Evolutionary conservation across 2,888 invertebrate species (phyloP), one percentile per base, ranked within the genome.

Genomic region (Unio pictorum): DNA sequence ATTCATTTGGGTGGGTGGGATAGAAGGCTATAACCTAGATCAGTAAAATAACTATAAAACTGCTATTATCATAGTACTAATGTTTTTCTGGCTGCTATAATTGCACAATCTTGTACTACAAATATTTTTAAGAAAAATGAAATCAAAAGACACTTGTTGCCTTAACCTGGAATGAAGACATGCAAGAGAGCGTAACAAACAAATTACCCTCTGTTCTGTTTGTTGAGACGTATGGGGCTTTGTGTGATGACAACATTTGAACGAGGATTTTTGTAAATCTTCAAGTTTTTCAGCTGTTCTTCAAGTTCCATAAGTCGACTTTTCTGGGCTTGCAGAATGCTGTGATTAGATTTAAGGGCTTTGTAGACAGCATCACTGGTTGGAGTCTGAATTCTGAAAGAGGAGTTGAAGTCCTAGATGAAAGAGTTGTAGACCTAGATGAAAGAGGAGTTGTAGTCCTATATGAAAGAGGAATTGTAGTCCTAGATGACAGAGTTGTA

Each of bases 291-390:
- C 55, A 87, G 75, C 67, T 81, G 76, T 26, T 79, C 80, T 67
- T 83, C 81, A 28, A 88, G 58, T 34, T 82, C 75, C 34, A 78
- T 77, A 26, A 88, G 71, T 17, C 77, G 71, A 11, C 56, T 55
- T 67, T 91, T 93, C 85, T 93, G 94, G 68, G 91, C 92, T 73
- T 90, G 91, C 34, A 94, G 91, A 72, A 94, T 93, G 76, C 94
- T 94, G 79, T 93, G 94, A 75, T 95, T 94, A 72, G 93, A 93
- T 54, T 94, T 93, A 84, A 96, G 91, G 0, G 94, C 94, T 84
- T 95, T 94, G 90, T 95, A 96, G n/a, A 86, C 73, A 20, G 80
- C 75, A 68, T 86, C 85, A 64, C 81, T 81, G 4, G 81, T 81
- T 1, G 84, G 84, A 3, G 80, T 74, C 62, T 71, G 67, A 15